These are phyloP conservation scores for Xiphydria camelus DNA, from an alignment of 2,888 invertebrate species.

Conservation along the genomic window DNA sequence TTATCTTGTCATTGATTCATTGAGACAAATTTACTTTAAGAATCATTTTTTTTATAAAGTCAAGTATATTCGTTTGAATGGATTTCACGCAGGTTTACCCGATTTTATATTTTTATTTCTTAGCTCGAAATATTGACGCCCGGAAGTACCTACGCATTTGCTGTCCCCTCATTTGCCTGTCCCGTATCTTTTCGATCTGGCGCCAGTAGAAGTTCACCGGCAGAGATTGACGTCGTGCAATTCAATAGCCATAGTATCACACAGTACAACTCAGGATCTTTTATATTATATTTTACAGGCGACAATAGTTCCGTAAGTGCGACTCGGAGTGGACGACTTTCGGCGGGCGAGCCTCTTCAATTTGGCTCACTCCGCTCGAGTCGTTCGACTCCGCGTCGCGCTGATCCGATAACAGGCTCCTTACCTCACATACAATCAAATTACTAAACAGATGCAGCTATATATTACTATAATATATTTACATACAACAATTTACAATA, in stretches of 20 bases:
- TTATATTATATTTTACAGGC: slow-evolving; percentile 59
- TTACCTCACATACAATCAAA: slow-evolving; percentile 59
- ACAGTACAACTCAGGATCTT: slow-evolving; percentile 59
- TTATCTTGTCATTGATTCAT: no score
- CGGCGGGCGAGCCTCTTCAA: slow-evolving; percentile 6
- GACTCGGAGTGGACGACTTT: slow-evolving; percentile 11
- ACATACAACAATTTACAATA: no score
- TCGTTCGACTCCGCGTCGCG: slow-evolving; percentile 22
- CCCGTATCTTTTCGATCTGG: neutral
- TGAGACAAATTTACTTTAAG: no score
- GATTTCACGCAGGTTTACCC: no score
- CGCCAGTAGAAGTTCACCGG: neutral
- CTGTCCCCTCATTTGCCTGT: neutral
- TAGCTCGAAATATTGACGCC: no score
- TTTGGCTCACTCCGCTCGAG: slow-evolving; percentile 9
- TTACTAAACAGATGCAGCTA: slow-evolving; percentile 55
- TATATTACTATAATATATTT: slow-evolving; percentile 58
- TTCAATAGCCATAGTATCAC: slow-evolving; percentile 59
- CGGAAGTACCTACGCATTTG: neutral
- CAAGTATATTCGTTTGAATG: no score
- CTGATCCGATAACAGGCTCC: slow-evolving; percentile 48
- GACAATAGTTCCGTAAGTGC: slow-evolving; percentile 57
- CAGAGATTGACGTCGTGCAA: slow-evolving; percentile 26
- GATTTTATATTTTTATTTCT: no score
- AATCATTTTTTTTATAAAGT: no score